Evolutionary conservation across 2,888 invertebrate species (phyloP), one percentile per base, ranked within the genome.

Genomic region (Pandemis cinnamomeana): DNA sequence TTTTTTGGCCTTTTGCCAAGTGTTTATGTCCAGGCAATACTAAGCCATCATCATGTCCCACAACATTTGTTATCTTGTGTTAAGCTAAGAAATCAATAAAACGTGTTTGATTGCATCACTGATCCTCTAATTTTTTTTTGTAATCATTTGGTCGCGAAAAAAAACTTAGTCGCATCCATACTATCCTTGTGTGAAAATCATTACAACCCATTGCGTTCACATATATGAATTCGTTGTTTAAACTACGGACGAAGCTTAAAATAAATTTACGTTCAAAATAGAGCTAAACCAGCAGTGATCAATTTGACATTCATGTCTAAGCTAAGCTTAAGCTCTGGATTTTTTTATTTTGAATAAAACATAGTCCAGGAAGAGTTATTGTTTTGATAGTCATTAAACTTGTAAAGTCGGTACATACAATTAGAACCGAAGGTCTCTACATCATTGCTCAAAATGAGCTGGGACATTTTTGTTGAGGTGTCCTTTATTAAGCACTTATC

Each of bases 201-300:
- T 90, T 87, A 89, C 91, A 89, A 83, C 84, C 88, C 89, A 91
- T 88, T 91, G 91, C 84, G 81, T 76, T 81, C 85, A 86, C 87
- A 86, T 87, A 88, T 86, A 87, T 83, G 84, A 89, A 88, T 90
- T 87, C 83, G 83, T 83, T 88, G 89, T 90, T 90, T 87, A 87
- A 90, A 90, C 87, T 89, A 87, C 85, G 86, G 79, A 76, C 85
- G 81, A 71, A 75, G 87, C 84, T 90, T 87, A 86, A 90, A 90
- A 89, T 89, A 89, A 86, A 88, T 89, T 89, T 86, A 86, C 86
- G 87, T 86, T 87, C 83, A 84, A 87, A 87, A 85, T 82, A 76
- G 78, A 79, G 76, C 78, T 81, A 81, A 84, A 81, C 77, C 76
- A 44, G 27, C 27, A 36, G 27, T 36, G 27, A 36, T 36, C 27